These are phyloP conservation scores for Caenorhabditis brenneri DNA, from an alignment of 1,140 invertebrate species.

Conservation along the genomic window DNA sequence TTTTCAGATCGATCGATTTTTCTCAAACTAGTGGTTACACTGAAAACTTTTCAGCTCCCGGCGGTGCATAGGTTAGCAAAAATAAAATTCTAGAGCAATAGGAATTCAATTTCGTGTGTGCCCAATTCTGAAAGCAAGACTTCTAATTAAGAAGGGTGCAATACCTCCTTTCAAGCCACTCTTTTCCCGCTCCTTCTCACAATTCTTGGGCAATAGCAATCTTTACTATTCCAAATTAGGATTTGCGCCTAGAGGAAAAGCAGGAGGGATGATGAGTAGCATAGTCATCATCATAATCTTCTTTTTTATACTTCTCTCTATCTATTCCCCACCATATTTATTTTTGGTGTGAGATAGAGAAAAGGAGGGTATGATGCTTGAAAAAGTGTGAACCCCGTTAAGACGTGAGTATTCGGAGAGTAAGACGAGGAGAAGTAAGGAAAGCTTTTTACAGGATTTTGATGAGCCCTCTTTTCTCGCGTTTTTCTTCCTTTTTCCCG, in stretches of 20 bases:
- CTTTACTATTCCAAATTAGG: conserved; percentile 28
- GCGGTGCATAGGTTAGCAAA: background rate
- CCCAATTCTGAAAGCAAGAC: conserved; percentile 20
- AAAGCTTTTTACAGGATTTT: conserved; percentile 35
- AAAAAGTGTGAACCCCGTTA: background rate
- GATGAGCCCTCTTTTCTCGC: background rate
- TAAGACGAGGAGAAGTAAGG: background rate
- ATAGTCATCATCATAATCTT: background rate
- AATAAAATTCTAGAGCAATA: background rate
- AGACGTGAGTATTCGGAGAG: background rate
- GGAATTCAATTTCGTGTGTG: background rate
- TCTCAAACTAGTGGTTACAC: no score
- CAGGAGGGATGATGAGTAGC: conserved; percentile 13
- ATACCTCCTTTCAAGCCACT: background rate
- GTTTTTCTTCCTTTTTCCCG: no score
- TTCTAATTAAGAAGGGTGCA: conserved; percentile 32
- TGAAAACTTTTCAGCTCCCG: no score
- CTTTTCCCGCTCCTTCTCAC: background rate
- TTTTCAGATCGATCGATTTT: no score
- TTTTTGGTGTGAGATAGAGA: background rate
- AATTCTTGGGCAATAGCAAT: background rate
- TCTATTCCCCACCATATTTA: background rate
- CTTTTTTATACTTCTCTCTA: background rate
- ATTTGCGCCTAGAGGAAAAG: conserved; percentile 15
- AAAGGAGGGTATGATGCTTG: background rate